phyloP scores from a whole-genome alignment of 1,140 invertebrate species.

The Araneus ventricosus region DNA sequence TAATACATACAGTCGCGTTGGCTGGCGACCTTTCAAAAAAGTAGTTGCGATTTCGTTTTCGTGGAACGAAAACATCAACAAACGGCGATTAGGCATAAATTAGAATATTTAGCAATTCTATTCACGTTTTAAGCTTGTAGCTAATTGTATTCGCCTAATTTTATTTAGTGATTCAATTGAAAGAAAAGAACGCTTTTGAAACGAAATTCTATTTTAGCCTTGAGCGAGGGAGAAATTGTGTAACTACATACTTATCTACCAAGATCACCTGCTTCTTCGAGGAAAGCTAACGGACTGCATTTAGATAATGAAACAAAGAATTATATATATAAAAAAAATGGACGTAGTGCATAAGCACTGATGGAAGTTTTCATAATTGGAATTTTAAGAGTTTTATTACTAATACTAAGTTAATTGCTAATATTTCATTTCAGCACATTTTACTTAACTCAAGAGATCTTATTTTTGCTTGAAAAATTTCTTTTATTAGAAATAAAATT shows the following conservation, averaged over 20 bases:
- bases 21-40: neutral
- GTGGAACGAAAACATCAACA: neutral
- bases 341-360: no score
- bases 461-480: no score
- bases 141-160: neutral
- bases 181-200: neutral
- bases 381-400: no score
- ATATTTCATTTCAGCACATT: no score
- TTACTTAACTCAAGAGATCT: no score
- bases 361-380: no score
- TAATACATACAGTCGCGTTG: neutral
- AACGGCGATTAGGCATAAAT: neutral
- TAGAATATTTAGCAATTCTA: neutral
- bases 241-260: neutral
- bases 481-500: no score
- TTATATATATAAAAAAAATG: no score
- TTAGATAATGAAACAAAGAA: no score
- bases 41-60: neutral
- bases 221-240: neutral
- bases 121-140: neutral
- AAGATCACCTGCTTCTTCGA: no score
- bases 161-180: neutral
- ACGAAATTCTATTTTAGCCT: neutral
- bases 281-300: no score
- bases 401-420: no score